Percentiles rank a stretch among this genome's conserved stretches.
These are phyloP conservation scores for Loris lydekkerianus DNA, from an alignment of 2,797 vertebrate species.

Conservation along the genomic window DNA sequence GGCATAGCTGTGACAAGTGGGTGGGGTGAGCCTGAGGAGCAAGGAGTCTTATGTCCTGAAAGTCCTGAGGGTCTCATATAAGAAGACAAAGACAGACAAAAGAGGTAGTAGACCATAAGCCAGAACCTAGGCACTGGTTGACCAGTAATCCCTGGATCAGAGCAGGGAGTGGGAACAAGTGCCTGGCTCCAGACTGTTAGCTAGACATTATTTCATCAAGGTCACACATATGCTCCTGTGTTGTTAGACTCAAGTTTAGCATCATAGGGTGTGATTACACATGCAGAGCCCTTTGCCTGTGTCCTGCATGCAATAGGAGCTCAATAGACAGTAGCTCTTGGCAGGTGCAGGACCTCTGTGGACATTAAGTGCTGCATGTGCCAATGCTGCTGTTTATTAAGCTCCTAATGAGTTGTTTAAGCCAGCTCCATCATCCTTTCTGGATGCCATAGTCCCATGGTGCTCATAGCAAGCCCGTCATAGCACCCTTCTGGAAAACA, in stretches of 20 bases:
- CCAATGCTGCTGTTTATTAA: not conserved
- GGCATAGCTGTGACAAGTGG: not conserved
- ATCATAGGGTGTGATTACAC: not conserved
- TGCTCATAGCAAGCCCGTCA: not conserved
- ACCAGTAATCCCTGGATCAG: not conserved
- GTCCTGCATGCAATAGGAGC: not conserved
- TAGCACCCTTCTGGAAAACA: not conserved
- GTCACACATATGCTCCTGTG: not conserved
- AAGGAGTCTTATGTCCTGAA: not conserved
- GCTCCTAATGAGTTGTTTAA: not conserved
- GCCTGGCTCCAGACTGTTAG: not conserved
- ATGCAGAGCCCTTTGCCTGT: not conserved
- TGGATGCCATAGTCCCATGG: not conserved
- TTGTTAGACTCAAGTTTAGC: not conserved
- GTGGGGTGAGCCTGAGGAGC: not conserved
- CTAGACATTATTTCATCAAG: constrained; percentile 34
- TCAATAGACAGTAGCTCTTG: not conserved
- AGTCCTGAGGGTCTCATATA: not conserved
- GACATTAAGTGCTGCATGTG: not conserved
- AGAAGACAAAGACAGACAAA: not conserved
- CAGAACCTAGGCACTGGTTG: not conserved
- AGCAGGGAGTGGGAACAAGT: not conserved
- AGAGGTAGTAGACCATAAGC: not conserved
- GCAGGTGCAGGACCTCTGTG: not conserved
- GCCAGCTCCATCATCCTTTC: not conserved